Base-by-base conservation (phyloP, 2,113 vertebrate genomes). In the Rattus rattus region DNA sequence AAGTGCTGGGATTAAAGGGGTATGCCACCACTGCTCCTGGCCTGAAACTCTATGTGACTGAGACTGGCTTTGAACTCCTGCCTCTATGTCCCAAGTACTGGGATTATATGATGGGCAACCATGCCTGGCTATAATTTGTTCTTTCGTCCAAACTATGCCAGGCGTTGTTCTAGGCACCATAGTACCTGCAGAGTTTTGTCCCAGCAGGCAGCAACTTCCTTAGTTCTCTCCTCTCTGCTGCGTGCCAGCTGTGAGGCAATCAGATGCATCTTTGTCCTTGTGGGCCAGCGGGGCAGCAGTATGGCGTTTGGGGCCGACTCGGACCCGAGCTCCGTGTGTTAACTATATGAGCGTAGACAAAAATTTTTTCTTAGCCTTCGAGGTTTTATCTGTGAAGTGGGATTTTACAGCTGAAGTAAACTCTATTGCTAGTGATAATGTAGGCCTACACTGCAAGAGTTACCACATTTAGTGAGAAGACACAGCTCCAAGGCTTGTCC, bases 351-450 rank as follows among this genome's bases (percentile, higher is more conserved):
- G 33, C 59, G 67, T 26, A 75, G 72, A 63, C 43, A 88, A 7
- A 81, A n/a, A 1, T 88, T 36, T 80, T 94, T 92, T 86, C 77
- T 76, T 93, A 39, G 67, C n/a, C 36, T 87, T 89, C 54, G 20
- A 84, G 49, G 1, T 77, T 69, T 94, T 63, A 49, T 87, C 67
- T 63, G 30, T 69, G 75, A 79, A 56, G n/a, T n/a, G 49, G 39
- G 22, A 19, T 72, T 93, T 93, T 96, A 28, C 43, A 54, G 88
- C 24, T 79, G 54, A 85, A 69, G n/a, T 85, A 87, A 77, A 52
- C 65, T 43, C 54, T 92, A 65, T 75, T 65, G 36, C 24, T 92
- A 75, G 76, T 16, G 70, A n/a, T 67, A 81, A 92, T 4, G 26
- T 39, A n/a, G n/a, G 63, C 61, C 54, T 26, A 56, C 24, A 54